Evolutionary conservation across 2,113 vertebrate species (phyloP), one percentile per base, ranked within the genome.

Genomic region (Elephas maximus): DNA sequence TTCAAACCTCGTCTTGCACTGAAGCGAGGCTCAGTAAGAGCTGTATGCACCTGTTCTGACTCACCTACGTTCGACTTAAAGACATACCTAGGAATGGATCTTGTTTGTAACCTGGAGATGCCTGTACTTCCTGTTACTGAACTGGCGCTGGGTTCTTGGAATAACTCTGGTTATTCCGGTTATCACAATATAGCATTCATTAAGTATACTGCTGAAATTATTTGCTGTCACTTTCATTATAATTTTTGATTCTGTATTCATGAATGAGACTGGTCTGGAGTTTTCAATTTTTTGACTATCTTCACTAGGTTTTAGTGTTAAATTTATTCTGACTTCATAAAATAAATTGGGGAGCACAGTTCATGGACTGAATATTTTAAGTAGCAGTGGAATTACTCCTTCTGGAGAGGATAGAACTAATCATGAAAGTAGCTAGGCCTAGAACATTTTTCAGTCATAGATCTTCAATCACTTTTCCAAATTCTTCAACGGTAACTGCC

Each of bases 281-380:
- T 89, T 73, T 90, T 65, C 17, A 48, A 71, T 67, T 74, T 78
- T 78, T 33, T 9, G 71, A 63, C 14, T 71, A 12, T 60, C 48
- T 80, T 67, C 45, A 53, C 44, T 83, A 51, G 17, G 24, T 53
- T 89, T 81, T 94, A 53, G 15, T 74, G 85, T 94, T 88, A 76
- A 88, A 82, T 18, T 88, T 88, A 82, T 82, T 82, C 37, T 57
- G n/a, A 84, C 44, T 93, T 93, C 63, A 90, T 84, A 79, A 90
- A 84, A 37, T 84, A 92, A 77, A 80, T 17, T 57, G 14, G 51
- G 48, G 26, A 71, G 28, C 83, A 80, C 3, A 90, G 23, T 93
- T 45, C 57, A 37, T 41, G 23, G 17, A 51, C 26, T 93, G 8
- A 57, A 80, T 90, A 73, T 71, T 78, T 79, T 62, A 83, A 90